A percentile compares a stretch with the other conserved stretches of the same genome.
phyloP scores from a whole-genome alignment of 2,888 invertebrate species.

The Onchidella celtica region DNA sequence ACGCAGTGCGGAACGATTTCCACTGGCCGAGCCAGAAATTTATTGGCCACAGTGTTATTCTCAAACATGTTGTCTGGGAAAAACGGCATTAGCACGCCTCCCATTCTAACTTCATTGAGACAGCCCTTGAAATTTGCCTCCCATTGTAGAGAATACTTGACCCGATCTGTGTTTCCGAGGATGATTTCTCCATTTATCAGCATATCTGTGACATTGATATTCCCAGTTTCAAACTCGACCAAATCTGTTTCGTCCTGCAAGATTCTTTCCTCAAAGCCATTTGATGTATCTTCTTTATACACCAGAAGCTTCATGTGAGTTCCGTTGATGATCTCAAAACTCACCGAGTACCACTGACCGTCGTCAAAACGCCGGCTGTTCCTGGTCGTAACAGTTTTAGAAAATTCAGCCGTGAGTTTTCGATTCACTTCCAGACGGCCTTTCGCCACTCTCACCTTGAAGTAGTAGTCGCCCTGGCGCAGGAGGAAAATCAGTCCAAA shows the following conservation, averaged over 20 bases:
- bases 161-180: conserved; percentile 29
- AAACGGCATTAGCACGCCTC: conserved; percentile 90
- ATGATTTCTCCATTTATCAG: conserved; percentile 43
- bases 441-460: conserved; percentile 61
- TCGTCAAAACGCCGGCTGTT: conserved; percentile 54
- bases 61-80: conserved; percentile 83
- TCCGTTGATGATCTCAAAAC: conserved; percentile 37
- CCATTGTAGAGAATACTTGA: conserved; percentile 20
- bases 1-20: conserved; percentile 33
- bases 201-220: conserved; percentile 34
- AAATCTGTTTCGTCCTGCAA: conserved; percentile 30
- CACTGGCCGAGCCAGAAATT: conserved; percentile 51
- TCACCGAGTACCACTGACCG: conserved; percentile 61
- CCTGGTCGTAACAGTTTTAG: conserved; percentile 41
- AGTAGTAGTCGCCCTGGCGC: conserved; percentile 57
- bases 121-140: conserved; percentile 86
- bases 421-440: conserved; percentile 60
- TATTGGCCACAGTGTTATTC: conserved; percentile 62
- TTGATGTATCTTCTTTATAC: background rate
- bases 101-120: conserved; percentile 92
- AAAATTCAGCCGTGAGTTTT: conserved; percentile 55
- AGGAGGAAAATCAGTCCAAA: conserved; percentile 90
- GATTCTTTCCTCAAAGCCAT: no score
- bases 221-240: background rate
- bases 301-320: conserved; percentile 37